Evolutionary conservation across 1,140 invertebrate species (phyloP).

Genomic region (Leptinotarsa undecemlineata): DNA sequence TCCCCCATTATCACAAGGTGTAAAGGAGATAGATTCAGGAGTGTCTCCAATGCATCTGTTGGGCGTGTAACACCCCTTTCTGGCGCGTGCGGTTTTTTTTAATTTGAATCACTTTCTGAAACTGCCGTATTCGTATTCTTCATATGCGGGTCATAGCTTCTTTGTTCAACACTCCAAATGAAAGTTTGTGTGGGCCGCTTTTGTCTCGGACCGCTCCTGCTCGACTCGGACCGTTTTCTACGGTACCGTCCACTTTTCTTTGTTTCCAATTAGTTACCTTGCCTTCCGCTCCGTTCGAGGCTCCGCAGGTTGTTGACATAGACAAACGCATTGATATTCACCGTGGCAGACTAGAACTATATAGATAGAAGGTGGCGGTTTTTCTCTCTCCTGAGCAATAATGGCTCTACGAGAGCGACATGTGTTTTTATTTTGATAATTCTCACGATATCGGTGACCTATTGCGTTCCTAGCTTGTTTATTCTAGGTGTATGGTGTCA

Average conservation of each 20-base stretch:
- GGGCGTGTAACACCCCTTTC: too few species aligned
- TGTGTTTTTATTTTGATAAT: slow-evolving; percentile 6
- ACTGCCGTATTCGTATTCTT: too few species aligned
- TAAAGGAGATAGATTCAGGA: too few species aligned
- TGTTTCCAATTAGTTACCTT: slow-evolving; percentile 37
- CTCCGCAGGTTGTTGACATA: slow-evolving; percentile 42
- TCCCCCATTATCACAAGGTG: too few species aligned
- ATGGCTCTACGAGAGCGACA: background rate
- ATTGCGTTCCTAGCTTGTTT: background rate
- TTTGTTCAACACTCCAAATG: too few species aligned
- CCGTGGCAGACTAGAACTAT: background rate
- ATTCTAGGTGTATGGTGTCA: background rate
- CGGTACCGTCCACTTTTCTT: slow-evolving; percentile 41
- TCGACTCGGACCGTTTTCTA: slow-evolving; percentile 28
- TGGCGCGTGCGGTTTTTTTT: too few species aligned
- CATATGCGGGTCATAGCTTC: too few species aligned
- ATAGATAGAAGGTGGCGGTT: background rate
- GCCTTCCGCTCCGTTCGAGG: slow-evolving; percentile 26
- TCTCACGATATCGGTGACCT: background rate
- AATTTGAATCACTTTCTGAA: too few species aligned
- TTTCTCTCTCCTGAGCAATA: background rate
- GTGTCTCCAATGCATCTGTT: too few species aligned
- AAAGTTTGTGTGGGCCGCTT: too few species aligned
- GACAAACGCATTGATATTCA: slow-evolving; percentile 22
- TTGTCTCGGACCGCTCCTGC: background rate